phyloP scores from a whole-genome alignment of 2,113 vertebrate species.

The Myanophis thanlyinensis region DNA sequence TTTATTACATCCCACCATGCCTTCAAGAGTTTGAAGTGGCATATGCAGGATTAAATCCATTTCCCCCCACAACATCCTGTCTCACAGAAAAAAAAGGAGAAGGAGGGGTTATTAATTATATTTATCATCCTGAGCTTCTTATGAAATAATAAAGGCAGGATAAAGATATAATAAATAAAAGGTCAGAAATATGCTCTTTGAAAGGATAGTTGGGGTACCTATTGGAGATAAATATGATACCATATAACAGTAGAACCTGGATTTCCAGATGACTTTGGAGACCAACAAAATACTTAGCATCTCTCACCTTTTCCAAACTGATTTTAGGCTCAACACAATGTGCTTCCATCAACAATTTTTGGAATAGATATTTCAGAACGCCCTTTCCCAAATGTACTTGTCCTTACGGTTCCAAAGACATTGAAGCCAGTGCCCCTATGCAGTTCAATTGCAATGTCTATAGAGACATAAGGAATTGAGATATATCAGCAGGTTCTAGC shows the following conservation, averaged over 20 bases:
- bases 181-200: not conserved
- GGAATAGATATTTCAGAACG: not conserved
- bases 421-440: not conserved
- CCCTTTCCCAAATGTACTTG: not conserved
- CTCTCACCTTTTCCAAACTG: not conserved
- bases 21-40: not conserved
- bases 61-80: not conserved
- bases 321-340: not conserved
- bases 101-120: not conserved
- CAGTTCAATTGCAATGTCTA: not conserved
- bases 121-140: not conserved
- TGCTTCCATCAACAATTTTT: not conserved
- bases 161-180: not conserved
- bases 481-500: too few species aligned
- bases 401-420: not conserved
- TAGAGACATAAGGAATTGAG: not conserved
- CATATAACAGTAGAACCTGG: not conserved
- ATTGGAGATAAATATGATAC: not conserved
- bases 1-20: not conserved
- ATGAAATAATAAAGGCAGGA: not conserved
- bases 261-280: not conserved
- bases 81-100: not conserved
- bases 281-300: not conserved
- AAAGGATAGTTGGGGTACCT: not conserved
- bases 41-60: not conserved